Base-by-base conservation (phyloP, 2,888 invertebrate genomes). In the Idaea dimidiata region DNA sequence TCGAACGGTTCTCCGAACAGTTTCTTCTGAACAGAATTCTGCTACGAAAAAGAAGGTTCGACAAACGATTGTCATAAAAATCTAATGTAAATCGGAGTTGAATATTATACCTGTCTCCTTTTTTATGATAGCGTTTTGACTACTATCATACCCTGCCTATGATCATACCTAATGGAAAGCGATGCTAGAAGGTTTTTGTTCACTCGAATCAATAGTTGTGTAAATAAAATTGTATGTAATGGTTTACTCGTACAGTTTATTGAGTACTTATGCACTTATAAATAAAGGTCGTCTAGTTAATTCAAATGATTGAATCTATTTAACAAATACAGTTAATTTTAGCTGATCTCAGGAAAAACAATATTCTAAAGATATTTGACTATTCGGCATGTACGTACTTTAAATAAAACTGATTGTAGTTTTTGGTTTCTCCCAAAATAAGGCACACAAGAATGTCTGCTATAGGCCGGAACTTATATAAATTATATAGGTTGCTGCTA, bases 401-500 rank as follows among this genome's bases (percentile, higher is more conserved):
- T 0, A 43, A 43, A 43, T 14, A 1, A 43, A 43, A 43, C 43
- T 43, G 43, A 43, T 43, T 43, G 6, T 43, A 43, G 24, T 24
- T 24, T 5, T 24, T 24, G 43, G 43, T 43, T 14, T 14, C 14
- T 14, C 43, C 14, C 43, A 54, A 14, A 53, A 17, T 59, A 55
- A 16, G 54, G 16, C 18, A 18, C 16, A 54, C 16, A 54, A 24
- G 59, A 24, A 58, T 24, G 31, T 24, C 17, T 58, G 24, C 31
- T 58, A 58, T 24, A 31, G 24, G 43, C 16, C n/a, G n/a, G 0
- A 33, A 59, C 24, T 53, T 61, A 57, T 57, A 57, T 7, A 61
- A 61, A 61, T 24, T 24, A 43, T 43, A 43, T 14, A 43, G 3
- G 43, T n/a, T 43, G 43, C 43, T 43, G 43, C 24, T 24, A 24